Base-by-base conservation (phyloP, 2,888 invertebrate genomes). In the Nephrotoma flavescens region DNA sequence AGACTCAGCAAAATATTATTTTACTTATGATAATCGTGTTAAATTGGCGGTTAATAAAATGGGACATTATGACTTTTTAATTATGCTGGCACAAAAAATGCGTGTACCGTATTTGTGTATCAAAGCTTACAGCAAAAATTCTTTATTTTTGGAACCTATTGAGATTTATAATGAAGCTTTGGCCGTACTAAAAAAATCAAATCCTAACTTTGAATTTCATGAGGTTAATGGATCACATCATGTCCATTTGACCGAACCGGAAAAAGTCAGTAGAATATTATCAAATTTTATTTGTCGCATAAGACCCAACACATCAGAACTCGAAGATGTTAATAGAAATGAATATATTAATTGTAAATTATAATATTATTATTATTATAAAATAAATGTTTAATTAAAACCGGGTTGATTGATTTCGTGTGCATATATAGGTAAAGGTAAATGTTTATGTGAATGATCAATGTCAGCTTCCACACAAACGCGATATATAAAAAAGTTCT, bases 211-310 rank as follows among this genome's bases (percentile, higher is more conserved):
- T 89, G 93, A 94, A 89, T 92, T 92, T 88, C 93, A 94, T 87
- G 92, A 93, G 87, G 91, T 96, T 0, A 92, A 94, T n/a, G 96
- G 96, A 0, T 93, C 93, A 2, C 96, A 96, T 91, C 96, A 96
- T 90, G 92, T 95, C n/a, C 96, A 96, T 91, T 92, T 96, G 87
- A 95, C 94, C 88, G 92, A 94, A 88, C 95, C 96, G 0, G 93
- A 94, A 89, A 90, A 90, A 88, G 91, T 95, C 31, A 93, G 93
- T 0, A 92, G 93, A 1, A 89, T 93, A 52, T 92, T 95, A 41
- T 92, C 93, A 88, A 91, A 93, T 0, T 95, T 95, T 89, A 71
- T 71, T 71, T 71, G 71, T 31, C 71, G 71, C 4, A 31, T 31
- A 71, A 71, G 71, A 11, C 71, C 71, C 6, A 9, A 31, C 31